Percentiles rank a stretch among this genome's conserved stretches.
Evolutionary conservation across 2,888 invertebrate genomes (phyloP).

Genomic region (Dione vanillae): DNA sequence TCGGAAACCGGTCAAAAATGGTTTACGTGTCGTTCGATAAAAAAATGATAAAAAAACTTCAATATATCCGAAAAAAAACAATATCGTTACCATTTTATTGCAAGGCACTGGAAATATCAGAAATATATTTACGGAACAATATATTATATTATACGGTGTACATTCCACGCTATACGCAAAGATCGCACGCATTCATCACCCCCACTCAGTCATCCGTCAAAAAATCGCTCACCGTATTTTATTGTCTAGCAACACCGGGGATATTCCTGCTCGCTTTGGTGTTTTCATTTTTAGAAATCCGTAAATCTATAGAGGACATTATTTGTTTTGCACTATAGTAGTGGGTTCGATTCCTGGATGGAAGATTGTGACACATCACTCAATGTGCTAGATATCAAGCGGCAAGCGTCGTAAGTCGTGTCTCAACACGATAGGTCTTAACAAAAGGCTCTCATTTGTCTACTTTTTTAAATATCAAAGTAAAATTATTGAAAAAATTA

Average conservation of each 20-base stretch:
- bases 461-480: too few species aligned
- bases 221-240: slow-evolving; percentile 69
- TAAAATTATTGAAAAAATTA: too few species aligned
- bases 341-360: too few species aligned
- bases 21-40: too few species aligned
- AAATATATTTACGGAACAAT: slow-evolving; percentile 40
- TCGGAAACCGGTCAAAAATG: too few species aligned
- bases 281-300: slow-evolving; percentile 23
- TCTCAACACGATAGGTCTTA: too few species aligned
- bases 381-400: too few species aligned
- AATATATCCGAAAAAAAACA: neutral
- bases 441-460: too few species aligned
- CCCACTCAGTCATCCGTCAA: slow-evolving; percentile 72
- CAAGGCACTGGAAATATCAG: slow-evolving; percentile 26
- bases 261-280: slow-evolving; percentile 44
- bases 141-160: slow-evolving; percentile 29
- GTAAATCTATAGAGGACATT: neutral
- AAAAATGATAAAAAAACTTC: neutral
- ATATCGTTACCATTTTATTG: neutral
- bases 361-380: too few species aligned
- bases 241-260: slow-evolving; percentile 58
- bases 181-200: slow-evolving; percentile 49
- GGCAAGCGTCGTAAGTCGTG: too few species aligned
- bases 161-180: slow-evolving; percentile 36
- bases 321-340: too few species aligned